Evolutionary conservation across 2,797 vertebrate species (phyloP), one percentile per base, ranked within the genome.

Genomic region (Phoxinus dragarum): DNA sequence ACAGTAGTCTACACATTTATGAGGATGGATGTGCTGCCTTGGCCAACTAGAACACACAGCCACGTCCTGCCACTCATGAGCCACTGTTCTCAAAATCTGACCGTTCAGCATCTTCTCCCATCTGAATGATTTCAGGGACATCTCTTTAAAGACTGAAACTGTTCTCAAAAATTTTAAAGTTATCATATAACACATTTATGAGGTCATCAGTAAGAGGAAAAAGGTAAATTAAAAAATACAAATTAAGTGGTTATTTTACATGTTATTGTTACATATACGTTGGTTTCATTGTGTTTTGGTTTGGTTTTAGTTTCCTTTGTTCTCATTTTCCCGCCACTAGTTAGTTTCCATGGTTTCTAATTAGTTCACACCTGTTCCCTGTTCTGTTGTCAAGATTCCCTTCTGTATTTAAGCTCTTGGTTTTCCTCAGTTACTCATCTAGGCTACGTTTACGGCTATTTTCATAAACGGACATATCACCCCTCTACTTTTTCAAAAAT

Each of bases 1-100:
- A 69, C 75, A 85, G 54, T 38, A 56, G 6, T 47, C n/a, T 49
- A 38, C 66, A 36, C 66, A 56, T 67, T 69, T 44, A 79, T 71
- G 27, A 69, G 66, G 27, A 72, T 61, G 49, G 75, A 85, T 85
- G 49, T 38, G 27, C n/a, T 68, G 66, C 27, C 66, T 44, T 44
- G 64, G 66, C 17, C 27, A 67, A 21, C 77, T 79, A 44, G 9
- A 79, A 40, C 56, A 47, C 38, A 44, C 10, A 34, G 59, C 40
- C 77, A 34, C 10, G 1, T 66, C 40, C 9, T 27, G 40, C n/a
- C 16, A 78, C 23, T 64, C 38, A 78, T 17, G 12, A 27, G 27
- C n/a, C 34, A 64, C 40, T 44, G 36, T 31, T 79, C 56, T 79
- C 76, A 19, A 27, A 64, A 64, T 17, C 44, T 47, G 71, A 49